Evolutionary conservation across 2,888 invertebrate genomes (phyloP), one percentile per base, ranked within the genome.

Genomic region (Anthoptus insignis): DNA sequence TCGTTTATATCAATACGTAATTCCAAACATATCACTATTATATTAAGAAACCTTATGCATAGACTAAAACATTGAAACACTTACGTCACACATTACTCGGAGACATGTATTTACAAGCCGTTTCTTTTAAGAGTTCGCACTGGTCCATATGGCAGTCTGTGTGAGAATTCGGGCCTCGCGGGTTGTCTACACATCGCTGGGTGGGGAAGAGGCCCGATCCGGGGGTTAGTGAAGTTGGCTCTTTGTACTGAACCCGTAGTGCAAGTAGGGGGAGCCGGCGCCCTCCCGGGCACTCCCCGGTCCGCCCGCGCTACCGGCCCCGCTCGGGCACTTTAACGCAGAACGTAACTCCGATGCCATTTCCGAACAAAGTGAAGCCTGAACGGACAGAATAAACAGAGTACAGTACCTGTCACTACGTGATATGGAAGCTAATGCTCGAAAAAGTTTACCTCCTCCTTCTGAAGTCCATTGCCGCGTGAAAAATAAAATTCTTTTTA

Each of bases 301-400:
- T n/a, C n/a, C n/a, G n/a, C 83, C 83, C 9, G 80, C 82, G 37
- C 84, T 81, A 16, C 89, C 88, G 8, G 93, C 92, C 49, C 94
- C 92, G 65, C 95, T 94, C 68, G 94, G 94, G 78, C 96, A 96
- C 81, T 95, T 95, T 77, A 96, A 85, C 68, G 96, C 96, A 74
- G 95, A 95, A 73, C 95, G 94, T 74, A 96, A 92, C 86, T 97
- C 96, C 67, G 95, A 94, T 68, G 95, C 95, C 96, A 96, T 96
- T 91, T 96, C 96, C 75, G 95, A 94, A 86, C 96, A 96, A 76
- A 96, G 93, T 64, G 96, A 95, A 69, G 95, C 95, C 96, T 96
- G 93, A 66, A 68, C 70, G 74, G 73, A 78, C 71, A 78, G 76
- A 74, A 67, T 69, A 72, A 65, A 70, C 64, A 60, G 61, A 58